Evolutionary conservation across 2,888 invertebrate species (phyloP).

Genomic region (Ophion ventricosus): DNA sequence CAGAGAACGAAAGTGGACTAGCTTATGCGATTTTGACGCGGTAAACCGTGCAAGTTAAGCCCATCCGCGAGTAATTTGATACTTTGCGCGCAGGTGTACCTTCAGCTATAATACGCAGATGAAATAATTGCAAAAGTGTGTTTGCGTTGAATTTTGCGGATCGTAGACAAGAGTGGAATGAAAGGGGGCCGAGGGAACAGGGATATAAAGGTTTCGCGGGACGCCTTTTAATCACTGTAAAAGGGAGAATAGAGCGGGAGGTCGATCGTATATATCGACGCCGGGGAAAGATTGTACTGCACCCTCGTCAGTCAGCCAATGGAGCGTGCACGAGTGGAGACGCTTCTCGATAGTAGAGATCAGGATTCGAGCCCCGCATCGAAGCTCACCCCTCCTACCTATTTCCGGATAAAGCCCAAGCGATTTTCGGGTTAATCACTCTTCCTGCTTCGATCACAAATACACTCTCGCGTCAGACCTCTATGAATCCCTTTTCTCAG

Average conservation of each 20-base stretch:
- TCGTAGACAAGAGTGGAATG: constrained; percentile 38
- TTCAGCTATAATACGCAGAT: constrained; percentile 2
- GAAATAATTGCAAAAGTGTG: constrained; percentile 38
- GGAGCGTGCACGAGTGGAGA: constrained; percentile 70
- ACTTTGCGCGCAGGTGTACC: neutral
- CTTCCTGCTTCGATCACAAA: constrained; percentile 46
- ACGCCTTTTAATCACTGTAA: constrained; percentile 67
- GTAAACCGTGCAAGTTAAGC: neutral
- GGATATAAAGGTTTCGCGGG: constrained; percentile 58
- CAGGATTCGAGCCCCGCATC: constrained; percentile 61
- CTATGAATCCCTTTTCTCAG: constrained; percentile 27
- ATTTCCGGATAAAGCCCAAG: constrained; percentile 62
- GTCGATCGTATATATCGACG: constrained; percentile 45
- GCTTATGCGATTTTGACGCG: neutral
- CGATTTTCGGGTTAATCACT: constrained; percentile 76
- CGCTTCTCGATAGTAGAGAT: constrained; percentile 68
- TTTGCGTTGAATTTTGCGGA: constrained; percentile 63
- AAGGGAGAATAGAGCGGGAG: constrained; percentile 54
- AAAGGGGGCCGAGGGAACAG: constrained; percentile 16
- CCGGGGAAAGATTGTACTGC: constrained; percentile 62
- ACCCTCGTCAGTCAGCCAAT: constrained; percentile 72
- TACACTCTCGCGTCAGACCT: constrained; percentile 50
- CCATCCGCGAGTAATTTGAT: neutral
- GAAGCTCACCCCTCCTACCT: constrained; percentile 54
- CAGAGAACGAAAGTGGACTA: neutral